Conservation (phyloP, 2,888 invertebrate genomes). For the Meteorus cinctellus region DNA sequence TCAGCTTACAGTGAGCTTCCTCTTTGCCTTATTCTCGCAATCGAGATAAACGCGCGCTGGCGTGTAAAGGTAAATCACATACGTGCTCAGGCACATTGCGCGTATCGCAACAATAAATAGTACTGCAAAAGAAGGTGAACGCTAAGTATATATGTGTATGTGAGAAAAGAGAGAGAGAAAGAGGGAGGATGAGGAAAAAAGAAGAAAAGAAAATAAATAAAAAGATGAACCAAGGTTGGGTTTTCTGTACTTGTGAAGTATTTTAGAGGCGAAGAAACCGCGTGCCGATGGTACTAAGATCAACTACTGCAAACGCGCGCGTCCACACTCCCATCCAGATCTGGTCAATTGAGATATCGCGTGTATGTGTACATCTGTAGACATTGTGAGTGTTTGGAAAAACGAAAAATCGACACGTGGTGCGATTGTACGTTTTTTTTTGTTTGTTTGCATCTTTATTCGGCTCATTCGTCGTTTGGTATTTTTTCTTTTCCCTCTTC, state of each 20-base stretch:
- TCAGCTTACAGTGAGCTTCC: background rate
- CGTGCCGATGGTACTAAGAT: conserved; percentile 37
- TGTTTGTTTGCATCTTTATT: background rate
- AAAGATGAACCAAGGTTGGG: conserved; percentile 1
- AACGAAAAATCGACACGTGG: conserved; percentile 9
- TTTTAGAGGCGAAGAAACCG: conserved; percentile 25
- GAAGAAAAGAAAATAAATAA: background rate
- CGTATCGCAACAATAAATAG: conserved; percentile 42
- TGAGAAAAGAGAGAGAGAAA: background rate
- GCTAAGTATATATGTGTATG: conserved; percentile 11
- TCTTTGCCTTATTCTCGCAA: conserved; percentile 13
- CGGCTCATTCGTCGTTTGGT: background rate
- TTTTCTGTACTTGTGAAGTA: conserved; percentile 25
- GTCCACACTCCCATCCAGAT: background rate
- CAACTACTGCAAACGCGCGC: conserved; percentile 10
- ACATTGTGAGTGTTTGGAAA: conserved; percentile 9
- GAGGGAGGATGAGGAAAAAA: background rate
- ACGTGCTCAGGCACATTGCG: conserved; percentile 41
- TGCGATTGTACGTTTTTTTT: background rate
- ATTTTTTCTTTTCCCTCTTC: background rate
- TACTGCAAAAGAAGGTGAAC: conserved; percentile 17
- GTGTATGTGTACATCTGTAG: background rate
- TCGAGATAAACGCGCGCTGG: conserved; percentile 44
- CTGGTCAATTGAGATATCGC: conserved; percentile 34
- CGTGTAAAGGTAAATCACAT: conserved; percentile 46